Percentiles rank a stretch among this genome's conserved stretches.
Evolutionary conservation across 2,888 invertebrate genomes (phyloP).

Genomic region (Drosophila parthenogenetica): DNA sequence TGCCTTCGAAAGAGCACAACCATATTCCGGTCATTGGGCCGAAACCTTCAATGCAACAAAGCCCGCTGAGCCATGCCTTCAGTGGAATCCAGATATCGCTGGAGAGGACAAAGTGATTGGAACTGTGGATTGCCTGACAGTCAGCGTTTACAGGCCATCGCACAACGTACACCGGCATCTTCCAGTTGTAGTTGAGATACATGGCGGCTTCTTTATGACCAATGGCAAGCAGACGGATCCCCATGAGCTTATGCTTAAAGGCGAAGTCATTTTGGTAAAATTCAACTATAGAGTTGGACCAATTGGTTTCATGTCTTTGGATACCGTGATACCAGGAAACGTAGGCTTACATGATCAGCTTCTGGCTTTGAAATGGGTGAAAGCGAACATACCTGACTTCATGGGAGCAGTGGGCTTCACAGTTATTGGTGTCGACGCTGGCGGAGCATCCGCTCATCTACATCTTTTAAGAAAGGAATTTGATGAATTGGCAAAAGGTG

Average conservation of each 20-base stretch:
- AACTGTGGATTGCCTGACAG: slow-evolving; percentile 89
- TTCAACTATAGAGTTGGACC: slow-evolving; percentile 91
- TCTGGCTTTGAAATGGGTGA: slow-evolving; percentile 55
- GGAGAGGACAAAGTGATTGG: slow-evolving; percentile 85
- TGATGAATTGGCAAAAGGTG: slow-evolving; percentile 45
- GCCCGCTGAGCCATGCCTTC: slow-evolving; percentile 87
- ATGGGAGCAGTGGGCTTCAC: slow-evolving; percentile 86
- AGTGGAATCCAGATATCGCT: slow-evolving; percentile 86
- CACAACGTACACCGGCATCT: slow-evolving; percentile 60
- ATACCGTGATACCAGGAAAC: slow-evolving; percentile 86
- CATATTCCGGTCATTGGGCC: slow-evolving; percentile 59
- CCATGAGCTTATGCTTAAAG: slow-evolving; percentile 24
- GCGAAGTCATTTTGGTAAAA: slow-evolving; percentile 88
- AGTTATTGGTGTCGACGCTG: slow-evolving; percentile 90
- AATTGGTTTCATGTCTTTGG: slow-evolving; percentile 90
- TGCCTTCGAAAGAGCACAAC: slow-evolving; percentile 86
- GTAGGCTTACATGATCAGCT: slow-evolving; percentile 60
- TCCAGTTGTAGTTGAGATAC: slow-evolving; percentile 89
- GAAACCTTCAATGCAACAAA: slow-evolving; percentile 86
- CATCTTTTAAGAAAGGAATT: slow-evolving; percentile 88
- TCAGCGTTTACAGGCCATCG: slow-evolving; percentile 88
- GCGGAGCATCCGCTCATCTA: slow-evolving; percentile 91
- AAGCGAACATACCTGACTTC: slow-evolving; percentile 83
- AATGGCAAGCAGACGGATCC: slow-evolving; percentile 81
- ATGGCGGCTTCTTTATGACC: slow-evolving; percentile 90